phyloP scores from a whole-genome alignment of 2,797 vertebrate genomes.

The Onychomys arenicola region DNA sequence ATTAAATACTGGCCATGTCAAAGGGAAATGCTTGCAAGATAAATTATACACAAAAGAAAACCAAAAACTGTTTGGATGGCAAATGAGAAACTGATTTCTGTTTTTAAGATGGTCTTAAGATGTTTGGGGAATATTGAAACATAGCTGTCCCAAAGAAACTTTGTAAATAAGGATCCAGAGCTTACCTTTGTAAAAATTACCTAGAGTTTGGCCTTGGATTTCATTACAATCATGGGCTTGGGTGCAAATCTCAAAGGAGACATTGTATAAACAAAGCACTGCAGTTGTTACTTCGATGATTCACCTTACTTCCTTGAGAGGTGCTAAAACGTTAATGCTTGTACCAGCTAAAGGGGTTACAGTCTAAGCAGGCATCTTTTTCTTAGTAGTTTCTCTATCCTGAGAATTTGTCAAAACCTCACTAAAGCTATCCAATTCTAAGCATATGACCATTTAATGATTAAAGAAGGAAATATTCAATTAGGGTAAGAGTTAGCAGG shows the following conservation, averaged over 20 bases:
- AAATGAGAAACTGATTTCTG: not conserved
- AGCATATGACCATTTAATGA: not conserved
- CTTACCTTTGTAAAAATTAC: not conserved
- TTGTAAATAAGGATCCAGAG: not conserved
- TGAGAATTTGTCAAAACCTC: not conserved
- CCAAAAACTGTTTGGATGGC: not conserved
- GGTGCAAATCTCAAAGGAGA: not conserved
- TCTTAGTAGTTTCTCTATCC: not conserved
- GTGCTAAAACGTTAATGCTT: not conserved
- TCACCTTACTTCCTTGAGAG: not conserved
- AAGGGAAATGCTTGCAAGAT: not conserved
- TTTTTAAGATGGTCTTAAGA: not conserved
- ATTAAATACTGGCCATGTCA: not conserved
- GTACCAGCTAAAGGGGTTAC: not conserved
- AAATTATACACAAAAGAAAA: not conserved
- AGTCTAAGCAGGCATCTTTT: not conserved
- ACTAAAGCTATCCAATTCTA: not conserved
- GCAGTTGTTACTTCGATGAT: not conserved
- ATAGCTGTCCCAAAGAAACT: not conserved
- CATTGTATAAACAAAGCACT: not conserved
- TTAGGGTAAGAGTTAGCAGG: conserved; percentile 15
- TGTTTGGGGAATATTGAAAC: not conserved
- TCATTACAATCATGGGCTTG: not conserved
- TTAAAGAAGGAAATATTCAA: not conserved
- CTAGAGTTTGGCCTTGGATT: not conserved